phyloP scores from a whole-genome alignment of 2,888 invertebrate genomes.

The Eupithecia pulchellata region DNA sequence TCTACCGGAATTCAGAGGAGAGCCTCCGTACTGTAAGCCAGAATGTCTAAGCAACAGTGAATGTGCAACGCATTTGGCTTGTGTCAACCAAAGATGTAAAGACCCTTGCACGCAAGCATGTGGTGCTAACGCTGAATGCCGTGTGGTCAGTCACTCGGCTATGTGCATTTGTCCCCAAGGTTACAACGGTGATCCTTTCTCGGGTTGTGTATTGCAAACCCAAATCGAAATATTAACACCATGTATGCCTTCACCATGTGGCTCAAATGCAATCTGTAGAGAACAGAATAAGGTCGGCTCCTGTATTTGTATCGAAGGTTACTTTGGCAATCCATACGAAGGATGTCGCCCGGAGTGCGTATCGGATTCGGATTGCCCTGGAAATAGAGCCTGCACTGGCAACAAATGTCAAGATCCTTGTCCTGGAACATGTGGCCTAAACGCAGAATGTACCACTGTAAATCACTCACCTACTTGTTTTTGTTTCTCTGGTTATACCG shows the following conservation, averaged over 20 bases:
- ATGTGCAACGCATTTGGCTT: constrained; percentile 89
- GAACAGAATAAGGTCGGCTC: constrained; percentile 89
- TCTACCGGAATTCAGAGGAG: constrained; percentile 87
- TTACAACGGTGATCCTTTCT: constrained; percentile 88
- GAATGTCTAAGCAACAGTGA: constrained; percentile 93
- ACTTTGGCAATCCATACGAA: constrained; percentile 91
- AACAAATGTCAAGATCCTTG: constrained; percentile 92
- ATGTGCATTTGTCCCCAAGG: constrained; percentile 90
- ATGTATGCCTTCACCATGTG: constrained; percentile 90
- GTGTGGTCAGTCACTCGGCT: constrained; percentile 91
- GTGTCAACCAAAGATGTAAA: constrained; percentile 90
- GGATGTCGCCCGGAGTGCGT: constrained; percentile 91
- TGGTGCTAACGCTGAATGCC: constrained; percentile 89
- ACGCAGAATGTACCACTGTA: constrained; percentile 89
- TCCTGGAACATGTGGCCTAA: constrained; percentile 90
- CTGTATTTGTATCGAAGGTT: constrained; percentile 88
- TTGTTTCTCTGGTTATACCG: constrained; percentile 87
- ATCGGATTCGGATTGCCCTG: constrained; percentile 89
- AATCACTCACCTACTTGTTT: constrained; percentile 89
- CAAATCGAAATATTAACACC: constrained; percentile 84
- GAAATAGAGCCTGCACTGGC: constrained; percentile 89
- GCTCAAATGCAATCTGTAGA: constrained; percentile 88
- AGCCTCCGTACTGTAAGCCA: constrained; percentile 91
- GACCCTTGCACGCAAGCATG: constrained; percentile 91
- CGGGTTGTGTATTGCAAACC: constrained; percentile 81